Evolutionary conservation across 2,113 vertebrate genomes (phyloP).

Genomic region (Salvelinus alpinus): DNA sequence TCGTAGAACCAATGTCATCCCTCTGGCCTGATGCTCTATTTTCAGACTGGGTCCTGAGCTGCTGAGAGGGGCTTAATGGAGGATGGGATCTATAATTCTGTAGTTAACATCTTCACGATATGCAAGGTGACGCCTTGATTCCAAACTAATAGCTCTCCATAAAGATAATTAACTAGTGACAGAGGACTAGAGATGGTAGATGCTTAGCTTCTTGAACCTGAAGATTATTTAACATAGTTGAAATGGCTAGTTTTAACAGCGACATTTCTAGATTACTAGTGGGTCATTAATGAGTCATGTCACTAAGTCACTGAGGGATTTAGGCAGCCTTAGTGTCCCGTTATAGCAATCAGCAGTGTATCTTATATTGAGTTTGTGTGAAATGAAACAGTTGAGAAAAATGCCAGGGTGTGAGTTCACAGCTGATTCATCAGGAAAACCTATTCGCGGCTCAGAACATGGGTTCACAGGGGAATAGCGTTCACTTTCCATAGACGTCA

Average conservation of each 20-base stretch:
- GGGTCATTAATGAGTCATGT: neutral
- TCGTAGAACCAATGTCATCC: conserved; percentile 55
- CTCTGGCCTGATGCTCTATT: conserved; percentile 64
- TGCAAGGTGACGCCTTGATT: conserved; percentile 47
- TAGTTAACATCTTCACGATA: conserved; percentile 67
- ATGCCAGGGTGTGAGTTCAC: too few species aligned
- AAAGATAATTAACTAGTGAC: conserved; percentile 27
- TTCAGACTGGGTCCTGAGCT: conserved; percentile 69
- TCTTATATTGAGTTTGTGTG: neutral
- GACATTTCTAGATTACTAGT: conserved; percentile 21
- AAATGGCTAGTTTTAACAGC: neutral
- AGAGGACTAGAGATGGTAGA: neutral
- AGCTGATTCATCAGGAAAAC: too few species aligned
- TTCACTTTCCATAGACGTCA: too few species aligned
- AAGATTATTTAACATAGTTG: neutral
- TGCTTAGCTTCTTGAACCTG: neutral
- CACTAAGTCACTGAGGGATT: conserved; percentile 43
- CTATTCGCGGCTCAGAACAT: too few species aligned
- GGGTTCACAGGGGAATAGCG: too few species aligned
- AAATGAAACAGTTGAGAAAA: too few species aligned
- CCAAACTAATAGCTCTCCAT: conserved; percentile 27
- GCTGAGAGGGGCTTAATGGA: conserved; percentile 70
- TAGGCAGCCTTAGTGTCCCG: conserved; percentile 33
- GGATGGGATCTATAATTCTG: conserved; percentile 65
- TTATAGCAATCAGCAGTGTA: conserved; percentile 42